Percentiles rank a stretch among this genome's conserved stretches.
phyloP scores from a whole-genome alignment of 2,797 vertebrate genomes.

The Glyptemys insculpta region DNA sequence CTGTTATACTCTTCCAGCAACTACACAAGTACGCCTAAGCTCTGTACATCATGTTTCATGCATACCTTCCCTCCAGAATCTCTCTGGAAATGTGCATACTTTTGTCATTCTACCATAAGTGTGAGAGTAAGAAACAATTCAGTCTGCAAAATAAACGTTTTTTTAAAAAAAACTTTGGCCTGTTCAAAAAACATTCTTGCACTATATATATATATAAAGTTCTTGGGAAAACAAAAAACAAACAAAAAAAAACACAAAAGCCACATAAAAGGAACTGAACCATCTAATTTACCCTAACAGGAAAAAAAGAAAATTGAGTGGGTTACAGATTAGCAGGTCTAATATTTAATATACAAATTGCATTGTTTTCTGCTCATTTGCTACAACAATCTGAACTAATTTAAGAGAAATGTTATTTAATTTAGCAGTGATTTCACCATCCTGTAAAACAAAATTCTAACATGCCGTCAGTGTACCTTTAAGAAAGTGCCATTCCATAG shows the following conservation, averaged over 20 bases:
- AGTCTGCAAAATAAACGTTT: background rate
- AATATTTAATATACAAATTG: background rate
- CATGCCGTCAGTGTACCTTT: accelerated
- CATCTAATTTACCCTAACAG: background rate
- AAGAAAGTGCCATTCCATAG: background rate
- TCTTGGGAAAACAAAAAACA: background rate
- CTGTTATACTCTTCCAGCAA: constrained; percentile 13
- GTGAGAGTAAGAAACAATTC: background rate
- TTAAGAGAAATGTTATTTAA: accelerated
- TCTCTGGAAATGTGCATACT: constrained; percentile 4
- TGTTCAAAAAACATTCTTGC: constrained; percentile 9
- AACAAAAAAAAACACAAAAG: background rate
- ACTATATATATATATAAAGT: background rate
- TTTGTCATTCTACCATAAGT: background rate
- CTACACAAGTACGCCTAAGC: constrained; percentile 38
- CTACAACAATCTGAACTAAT: background rate
- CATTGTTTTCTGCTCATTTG: background rate
- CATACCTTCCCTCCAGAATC: background rate
- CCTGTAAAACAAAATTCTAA: background rate
- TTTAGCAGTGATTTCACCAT: background rate
- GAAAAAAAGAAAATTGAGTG: background rate
- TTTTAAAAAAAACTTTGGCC: background rate
- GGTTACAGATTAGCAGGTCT: background rate
- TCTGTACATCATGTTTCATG: background rate
- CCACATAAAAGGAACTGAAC: background rate